Conservation (phyloP, 1,140 invertebrate genomes). For the Drosophila novamexicana region DNA sequence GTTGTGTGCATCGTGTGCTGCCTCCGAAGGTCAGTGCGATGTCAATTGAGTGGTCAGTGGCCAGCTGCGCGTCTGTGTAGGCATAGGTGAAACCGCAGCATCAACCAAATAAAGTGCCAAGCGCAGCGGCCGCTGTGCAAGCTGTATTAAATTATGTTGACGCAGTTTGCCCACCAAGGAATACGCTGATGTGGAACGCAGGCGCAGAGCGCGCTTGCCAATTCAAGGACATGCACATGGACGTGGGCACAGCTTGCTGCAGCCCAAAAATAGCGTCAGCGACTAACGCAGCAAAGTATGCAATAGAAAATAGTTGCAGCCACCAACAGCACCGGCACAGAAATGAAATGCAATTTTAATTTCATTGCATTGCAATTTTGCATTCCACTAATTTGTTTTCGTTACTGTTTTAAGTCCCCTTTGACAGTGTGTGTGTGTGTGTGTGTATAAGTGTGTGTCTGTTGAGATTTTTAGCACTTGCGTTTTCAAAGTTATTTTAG, state of each 20-base stretch:
- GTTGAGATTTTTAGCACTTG: conserved; percentile 45
- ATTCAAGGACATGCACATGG: conserved; percentile 41
- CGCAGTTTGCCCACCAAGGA: conserved; percentile 7
- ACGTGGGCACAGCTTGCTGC: neutral
- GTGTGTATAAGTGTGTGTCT: neutral
- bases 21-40: conserved; percentile 43
- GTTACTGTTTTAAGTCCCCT: conserved; percentile 28
- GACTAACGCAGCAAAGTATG: conserved; percentile 46
- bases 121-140: neutral
- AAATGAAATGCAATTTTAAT: conserved; percentile 68
- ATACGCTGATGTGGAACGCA: conserved; percentile 19
- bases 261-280: conserved; percentile 39
- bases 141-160: conserved; percentile 20
- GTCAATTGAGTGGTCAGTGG: conserved; percentile 41
- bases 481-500: conserved; percentile 60
- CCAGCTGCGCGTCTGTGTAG: conserved; percentile 11
- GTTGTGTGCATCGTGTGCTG: conserved; percentile 22
- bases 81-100: conserved; percentile 26
- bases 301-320: conserved; percentile 46
- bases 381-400: conserved; percentile 53
- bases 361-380: conserved; percentile 57
- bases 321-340: conserved; percentile 13
- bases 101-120: conserved; percentile 24
- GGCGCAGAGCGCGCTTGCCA: conserved; percentile 2
- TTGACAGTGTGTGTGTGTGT: too few species aligned